Evolutionary conservation across 2,113 vertebrate species (phyloP).

Genomic region (Callaeas wilsoni): DNA sequence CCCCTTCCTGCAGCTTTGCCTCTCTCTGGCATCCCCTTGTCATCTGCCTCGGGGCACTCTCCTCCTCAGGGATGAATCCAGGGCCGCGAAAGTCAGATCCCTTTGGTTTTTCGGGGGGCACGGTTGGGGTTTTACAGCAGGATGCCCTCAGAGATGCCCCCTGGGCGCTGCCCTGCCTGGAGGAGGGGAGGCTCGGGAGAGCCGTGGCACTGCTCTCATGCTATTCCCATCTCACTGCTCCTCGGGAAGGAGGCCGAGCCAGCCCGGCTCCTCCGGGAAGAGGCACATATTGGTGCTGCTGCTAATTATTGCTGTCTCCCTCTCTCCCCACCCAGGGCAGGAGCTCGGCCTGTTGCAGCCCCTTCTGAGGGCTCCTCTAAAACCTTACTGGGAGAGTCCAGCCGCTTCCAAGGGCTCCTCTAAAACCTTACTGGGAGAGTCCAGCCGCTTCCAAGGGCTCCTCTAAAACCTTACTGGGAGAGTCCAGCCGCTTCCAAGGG

Average conservation of each 20-base stretch:
- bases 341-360: background rate
- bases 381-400: background rate
- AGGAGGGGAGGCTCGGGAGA: too few relatives aligned
- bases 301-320: background rate
- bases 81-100: background rate
- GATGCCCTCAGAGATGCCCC: background rate
- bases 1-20: background rate
- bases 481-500: background rate
- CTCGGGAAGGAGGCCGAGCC: background rate
- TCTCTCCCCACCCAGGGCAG: background rate
- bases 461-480: background rate
- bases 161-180: too few relatives aligned
- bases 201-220: fast-evolving
- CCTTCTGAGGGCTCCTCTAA: background rate
- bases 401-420: background rate
- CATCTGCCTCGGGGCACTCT: background rate
- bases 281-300: background rate
- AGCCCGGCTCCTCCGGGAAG: background rate
- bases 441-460: background rate
- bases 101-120: background rate
- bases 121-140: fast-evolving
- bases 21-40: background rate
- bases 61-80: background rate
- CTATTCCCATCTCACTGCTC: background rate
- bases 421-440: background rate